Percentiles rank a stretch among this genome's conserved stretches.
phyloP scores from a whole-genome alignment of 2,797 vertebrate species.

The Pteronotus mesoamericanus region DNA sequence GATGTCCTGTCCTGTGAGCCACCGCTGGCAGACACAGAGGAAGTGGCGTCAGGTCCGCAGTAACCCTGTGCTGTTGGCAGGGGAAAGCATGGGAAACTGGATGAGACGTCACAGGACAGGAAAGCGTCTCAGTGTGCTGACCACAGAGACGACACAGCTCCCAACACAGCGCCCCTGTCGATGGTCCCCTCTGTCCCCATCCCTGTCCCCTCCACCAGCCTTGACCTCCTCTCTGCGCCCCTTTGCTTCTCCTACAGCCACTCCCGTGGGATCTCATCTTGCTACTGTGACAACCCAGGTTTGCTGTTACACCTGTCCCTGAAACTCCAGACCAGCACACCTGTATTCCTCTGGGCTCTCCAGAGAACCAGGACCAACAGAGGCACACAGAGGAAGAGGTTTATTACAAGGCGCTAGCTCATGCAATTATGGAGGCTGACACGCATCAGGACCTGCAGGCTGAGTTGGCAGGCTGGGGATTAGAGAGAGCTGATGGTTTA shows the following conservation, averaged over 20 bases:
- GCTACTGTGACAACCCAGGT: fast-evolving
- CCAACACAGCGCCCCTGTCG: background rate
- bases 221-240: fast-evolving
- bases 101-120: background rate
- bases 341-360: background rate
- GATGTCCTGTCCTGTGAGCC: too few relatives aligned
- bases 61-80: background rate
- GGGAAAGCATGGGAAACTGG: background rate
- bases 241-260: background rate
- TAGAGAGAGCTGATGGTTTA: background rate
- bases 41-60: fast-evolving
- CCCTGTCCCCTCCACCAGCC: background rate
- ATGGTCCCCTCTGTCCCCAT: fast-evolving
- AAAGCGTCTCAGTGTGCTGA: fast-evolving
- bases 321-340: background rate
- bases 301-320: background rate
- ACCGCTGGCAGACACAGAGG: background rate
- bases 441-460: background rate
- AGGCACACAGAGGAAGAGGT: background rate
- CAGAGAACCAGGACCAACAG: background rate
- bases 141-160: fast-evolving
- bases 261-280: background rate
- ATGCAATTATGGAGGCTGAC: fast-evolving
- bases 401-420: background rate
- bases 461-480: background rate